These are phyloP conservation scores for Hephaestus fuliginosus DNA, from an alignment of 2,797 vertebrate genomes.

Conservation along the genomic window DNA sequence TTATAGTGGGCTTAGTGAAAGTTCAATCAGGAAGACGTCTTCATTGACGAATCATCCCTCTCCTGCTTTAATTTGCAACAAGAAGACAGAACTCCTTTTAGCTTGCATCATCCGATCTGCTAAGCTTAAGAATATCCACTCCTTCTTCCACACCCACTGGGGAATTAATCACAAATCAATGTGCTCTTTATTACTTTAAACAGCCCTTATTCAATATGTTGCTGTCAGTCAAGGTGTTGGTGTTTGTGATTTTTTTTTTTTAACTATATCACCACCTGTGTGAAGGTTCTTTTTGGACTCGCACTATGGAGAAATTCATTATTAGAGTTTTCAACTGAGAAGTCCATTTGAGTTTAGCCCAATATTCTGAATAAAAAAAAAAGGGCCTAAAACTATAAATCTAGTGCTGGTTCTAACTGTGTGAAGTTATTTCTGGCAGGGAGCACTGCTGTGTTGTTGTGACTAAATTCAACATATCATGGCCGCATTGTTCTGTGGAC, in stretches of 20 bases:
- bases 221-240: slow-evolving; percentile 5
- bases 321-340: neutral
- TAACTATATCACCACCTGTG: neutral
- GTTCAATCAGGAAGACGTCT: slow-evolving; percentile 55
- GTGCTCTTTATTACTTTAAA: slow-evolving; percentile 25
- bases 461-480: slow-evolving; percentile 3
- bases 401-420: neutral
- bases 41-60: slow-evolving; percentile 42
- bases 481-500: neutral
- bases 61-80: slow-evolving; percentile 42
- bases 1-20: slow-evolving; percentile 50
- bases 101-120: slow-evolving; percentile 53
- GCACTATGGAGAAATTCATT: neutral
- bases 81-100: slow-evolving; percentile 28
- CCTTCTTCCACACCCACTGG: slow-evolving; percentile 37
- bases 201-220: neutral
- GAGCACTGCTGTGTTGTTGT: neutral
- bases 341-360: neutral
- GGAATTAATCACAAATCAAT: slow-evolving; percentile 57
- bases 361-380: neutral
- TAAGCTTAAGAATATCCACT: slow-evolving; percentile 33
- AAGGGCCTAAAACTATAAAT: neutral
- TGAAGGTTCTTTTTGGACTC: neutral
- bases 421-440: neutral
- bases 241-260: neutral